Conservation (phyloP, 2,113 vertebrate species). For the Romanogobio albipinnatus region DNA sequence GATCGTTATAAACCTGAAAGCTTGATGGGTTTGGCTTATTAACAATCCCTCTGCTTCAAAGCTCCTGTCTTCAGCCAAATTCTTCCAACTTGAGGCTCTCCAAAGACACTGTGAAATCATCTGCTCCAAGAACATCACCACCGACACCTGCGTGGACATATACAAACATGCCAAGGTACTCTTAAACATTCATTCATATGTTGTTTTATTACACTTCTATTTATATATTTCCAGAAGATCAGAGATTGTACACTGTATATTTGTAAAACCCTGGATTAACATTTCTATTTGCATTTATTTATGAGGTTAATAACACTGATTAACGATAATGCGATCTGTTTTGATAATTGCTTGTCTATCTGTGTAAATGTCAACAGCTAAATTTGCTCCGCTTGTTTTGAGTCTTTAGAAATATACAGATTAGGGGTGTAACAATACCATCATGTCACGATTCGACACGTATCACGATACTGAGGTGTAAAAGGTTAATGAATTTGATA, state of each 20-base stretch:
- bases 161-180: slow-evolving; percentile 81
- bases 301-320: slow-evolving; percentile 4
- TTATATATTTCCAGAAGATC: not conserved
- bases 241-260: not conserved
- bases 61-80: slow-evolving; percentile 81
- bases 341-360: not conserved
- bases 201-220: not conserved
- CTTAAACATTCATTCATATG: not conserved
- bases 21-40: slow-evolving; percentile 31
- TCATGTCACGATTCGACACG: no score
- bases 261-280: not conserved
- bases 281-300: not conserved
- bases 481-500: no score
- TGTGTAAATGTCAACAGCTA: not conserved
- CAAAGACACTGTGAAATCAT: slow-evolving; percentile 84
- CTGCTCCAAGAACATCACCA: slow-evolving; percentile 83
- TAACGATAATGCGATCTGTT: not conserved
- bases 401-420: not conserved
- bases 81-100: slow-evolving; percentile 80
- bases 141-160: slow-evolving; percentile 76
- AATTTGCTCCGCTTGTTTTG: not conserved
- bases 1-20: slow-evolving; percentile 20
- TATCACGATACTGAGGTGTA: no score
- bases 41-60: slow-evolving; percentile 56
- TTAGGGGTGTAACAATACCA: no score